These are phyloP conservation scores for Caerostris extrusa DNA, from an alignment of 1,140 invertebrate species.

Conservation along the genomic window DNA sequence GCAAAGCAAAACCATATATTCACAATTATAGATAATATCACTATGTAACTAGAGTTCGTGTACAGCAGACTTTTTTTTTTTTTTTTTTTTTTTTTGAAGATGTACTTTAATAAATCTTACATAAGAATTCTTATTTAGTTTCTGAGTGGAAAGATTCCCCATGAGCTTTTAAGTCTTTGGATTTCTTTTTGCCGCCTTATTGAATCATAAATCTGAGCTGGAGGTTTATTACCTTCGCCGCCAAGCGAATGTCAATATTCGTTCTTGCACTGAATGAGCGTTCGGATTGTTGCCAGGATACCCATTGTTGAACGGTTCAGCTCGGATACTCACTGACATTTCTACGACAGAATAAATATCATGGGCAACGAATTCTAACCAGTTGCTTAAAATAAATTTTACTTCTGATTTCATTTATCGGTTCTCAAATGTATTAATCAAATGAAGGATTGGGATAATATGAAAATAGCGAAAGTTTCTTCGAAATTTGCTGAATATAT, in stretches of 20 bases:
- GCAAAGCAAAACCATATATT: too few species aligned
- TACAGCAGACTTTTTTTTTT: too few species aligned
- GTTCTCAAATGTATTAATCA: not conserved
- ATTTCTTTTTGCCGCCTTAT: slow-evolving; percentile 27
- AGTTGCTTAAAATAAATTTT: not conserved
- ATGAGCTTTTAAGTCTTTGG: slow-evolving; percentile 34
- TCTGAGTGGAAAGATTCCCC: slow-evolving; percentile 1
- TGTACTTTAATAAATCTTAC: not conserved
- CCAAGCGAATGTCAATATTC: slow-evolving; percentile 39
- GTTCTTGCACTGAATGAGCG: slow-evolving; percentile 14
- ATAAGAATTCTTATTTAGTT: not conserved
- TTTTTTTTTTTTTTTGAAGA: not conserved
- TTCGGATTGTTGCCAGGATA: slow-evolving; percentile 2
- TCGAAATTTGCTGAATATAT: too few species aligned
- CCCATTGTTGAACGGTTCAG: not conserved
- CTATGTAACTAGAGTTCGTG: too few species aligned
- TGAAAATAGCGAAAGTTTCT: too few species aligned
- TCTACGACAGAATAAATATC: not conserved
- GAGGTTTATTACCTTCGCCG: slow-evolving; percentile 13
- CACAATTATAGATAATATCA: too few species aligned
- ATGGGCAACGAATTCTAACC: not conserved
- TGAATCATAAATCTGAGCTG: slow-evolving; percentile 30
- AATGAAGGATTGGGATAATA: too few species aligned
- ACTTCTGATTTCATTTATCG: not conserved
- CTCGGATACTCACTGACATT: not conserved